phyloP scores from a whole-genome alignment of 30 jellyfish, hydroid and myxozoan genomes.

The Nemopilema nomurai region DNA sequence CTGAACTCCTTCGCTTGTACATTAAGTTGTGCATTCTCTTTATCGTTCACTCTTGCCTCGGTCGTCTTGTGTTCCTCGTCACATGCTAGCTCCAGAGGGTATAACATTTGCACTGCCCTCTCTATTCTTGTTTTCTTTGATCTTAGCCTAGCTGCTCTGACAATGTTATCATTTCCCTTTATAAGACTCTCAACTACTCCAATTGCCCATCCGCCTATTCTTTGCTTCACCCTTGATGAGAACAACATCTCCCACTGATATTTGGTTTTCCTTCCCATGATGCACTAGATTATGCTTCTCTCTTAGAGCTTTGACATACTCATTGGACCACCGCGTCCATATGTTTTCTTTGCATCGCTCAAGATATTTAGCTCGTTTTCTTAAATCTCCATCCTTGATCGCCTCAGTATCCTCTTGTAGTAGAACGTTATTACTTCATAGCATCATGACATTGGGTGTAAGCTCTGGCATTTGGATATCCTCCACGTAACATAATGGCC shows the following conservation, averaged over 20 bases:
- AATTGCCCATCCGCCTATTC: conserved; percentile 1
- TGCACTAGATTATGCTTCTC: conserved; percentile 26
- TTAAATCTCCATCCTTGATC: conserved; percentile 15
- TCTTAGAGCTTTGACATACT: conserved; percentile 7
- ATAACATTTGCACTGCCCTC: conserved; percentile 2
- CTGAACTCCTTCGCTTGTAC: conserved; percentile 38
- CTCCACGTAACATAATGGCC: conserved; percentile 38
- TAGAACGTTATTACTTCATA: conserved; percentile 4
- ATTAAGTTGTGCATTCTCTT: conserved; percentile 23
- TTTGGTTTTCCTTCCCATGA: conserved; percentile 20
- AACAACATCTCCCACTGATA: conserved; percentile 25
- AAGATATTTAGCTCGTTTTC: conserved; percentile 11
- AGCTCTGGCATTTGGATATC: conserved; percentile 34
- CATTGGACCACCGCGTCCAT: background rate
- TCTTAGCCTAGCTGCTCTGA: conserved; percentile 31
- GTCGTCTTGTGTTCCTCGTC: conserved; percentile 14
- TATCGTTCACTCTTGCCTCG: conserved; percentile 12
- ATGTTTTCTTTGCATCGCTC: background rate
- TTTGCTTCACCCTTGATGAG: background rate
- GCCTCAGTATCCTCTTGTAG: conserved; percentile 14
- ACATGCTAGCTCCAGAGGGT: background rate
- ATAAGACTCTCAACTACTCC: background rate
- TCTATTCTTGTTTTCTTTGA: conserved; percentile 19
- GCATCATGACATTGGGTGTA: conserved; percentile 17
- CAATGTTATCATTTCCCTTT: conserved; percentile 5